Evolutionary conservation across 2,888 invertebrate species (phyloP).

Genomic region (Polyommatus icarus): DNA sequence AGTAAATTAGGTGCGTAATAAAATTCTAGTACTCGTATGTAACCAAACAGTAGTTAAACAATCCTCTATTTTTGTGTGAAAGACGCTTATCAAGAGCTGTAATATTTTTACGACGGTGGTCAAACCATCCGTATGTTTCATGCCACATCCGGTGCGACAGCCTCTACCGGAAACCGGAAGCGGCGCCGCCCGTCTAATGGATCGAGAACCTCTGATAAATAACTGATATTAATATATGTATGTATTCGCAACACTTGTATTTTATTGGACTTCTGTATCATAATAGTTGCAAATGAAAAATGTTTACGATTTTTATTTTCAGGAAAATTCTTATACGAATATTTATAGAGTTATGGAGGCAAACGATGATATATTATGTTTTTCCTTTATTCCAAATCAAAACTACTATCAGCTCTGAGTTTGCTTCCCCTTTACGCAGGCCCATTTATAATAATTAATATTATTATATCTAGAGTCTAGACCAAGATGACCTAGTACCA

Average conservation of each 20-base stretch:
- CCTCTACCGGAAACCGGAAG: conserved; percentile 49
- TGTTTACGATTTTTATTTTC: not conserved
- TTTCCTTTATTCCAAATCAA: no score
- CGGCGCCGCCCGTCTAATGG: conserved; percentile 48
- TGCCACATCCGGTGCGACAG: conserved; percentile 44
- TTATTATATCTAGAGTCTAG: no score
- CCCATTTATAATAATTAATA: no score
- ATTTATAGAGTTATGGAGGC: not conserved
- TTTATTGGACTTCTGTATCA: not conserved
- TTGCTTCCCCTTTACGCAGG: no score
- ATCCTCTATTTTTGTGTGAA: not conserved
- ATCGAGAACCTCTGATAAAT: conserved; percentile 47
- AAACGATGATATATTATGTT: no score
- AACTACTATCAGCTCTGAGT: no score
- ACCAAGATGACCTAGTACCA: no score
- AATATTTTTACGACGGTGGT: conserved; percentile 28
- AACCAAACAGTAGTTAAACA: not conserved
- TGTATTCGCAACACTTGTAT: not conserved
- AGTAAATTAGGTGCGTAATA: not conserved
- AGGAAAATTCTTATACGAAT: not conserved
- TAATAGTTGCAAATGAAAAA: not conserved
- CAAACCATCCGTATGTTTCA: conserved; percentile 38
- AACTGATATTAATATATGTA: conserved; percentile 38
- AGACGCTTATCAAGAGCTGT: conserved; percentile 29
- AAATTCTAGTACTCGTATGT: not conserved